Evolutionary conservation across 2,797 vertebrate genomes (phyloP).

Genomic region (Zalophus californianus): DNA sequence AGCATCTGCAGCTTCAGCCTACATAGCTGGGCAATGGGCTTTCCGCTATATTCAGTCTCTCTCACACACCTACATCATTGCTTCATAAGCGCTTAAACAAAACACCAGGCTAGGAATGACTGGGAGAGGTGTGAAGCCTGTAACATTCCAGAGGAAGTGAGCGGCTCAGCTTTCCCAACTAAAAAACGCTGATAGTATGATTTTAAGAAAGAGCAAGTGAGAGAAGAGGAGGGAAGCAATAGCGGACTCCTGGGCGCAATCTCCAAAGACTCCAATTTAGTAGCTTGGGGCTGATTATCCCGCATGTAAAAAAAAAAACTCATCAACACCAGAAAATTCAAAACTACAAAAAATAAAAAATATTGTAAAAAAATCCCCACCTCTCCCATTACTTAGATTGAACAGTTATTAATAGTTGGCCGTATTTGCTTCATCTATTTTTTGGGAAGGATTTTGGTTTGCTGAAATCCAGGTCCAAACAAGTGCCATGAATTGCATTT

Average conservation of each 20-base stretch:
- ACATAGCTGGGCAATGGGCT: background rate
- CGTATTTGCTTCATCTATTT: background rate
- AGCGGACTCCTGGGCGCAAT: background rate
- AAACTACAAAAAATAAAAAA: background rate
- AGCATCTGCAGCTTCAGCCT: background rate
- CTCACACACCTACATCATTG: background rate
- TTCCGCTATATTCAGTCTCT: background rate
- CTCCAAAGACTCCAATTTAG: background rate
- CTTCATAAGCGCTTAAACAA: background rate
- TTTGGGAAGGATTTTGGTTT: background rate
- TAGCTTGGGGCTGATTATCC: background rate
- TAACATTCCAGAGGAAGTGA: background rate
- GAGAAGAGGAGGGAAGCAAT: background rate
- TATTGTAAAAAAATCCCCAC: background rate
- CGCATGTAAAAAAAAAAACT: background rate
- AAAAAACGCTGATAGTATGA: background rate
- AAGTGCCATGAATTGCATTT: background rate
- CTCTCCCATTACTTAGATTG: constrained; percentile 3
- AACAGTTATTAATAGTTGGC: constrained; percentile 30
- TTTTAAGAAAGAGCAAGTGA: background rate
- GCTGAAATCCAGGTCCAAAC: background rate
- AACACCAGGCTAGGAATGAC: background rate
- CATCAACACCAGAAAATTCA: constrained; percentile 1
- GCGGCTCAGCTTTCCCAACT: background rate
- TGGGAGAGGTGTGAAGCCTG: background rate